Percentiles rank a stretch among this genome's conserved stretches.
Evolutionary conservation across 2,888 invertebrate species (phyloP).

Genomic region (Drosophila antonietae): DNA sequence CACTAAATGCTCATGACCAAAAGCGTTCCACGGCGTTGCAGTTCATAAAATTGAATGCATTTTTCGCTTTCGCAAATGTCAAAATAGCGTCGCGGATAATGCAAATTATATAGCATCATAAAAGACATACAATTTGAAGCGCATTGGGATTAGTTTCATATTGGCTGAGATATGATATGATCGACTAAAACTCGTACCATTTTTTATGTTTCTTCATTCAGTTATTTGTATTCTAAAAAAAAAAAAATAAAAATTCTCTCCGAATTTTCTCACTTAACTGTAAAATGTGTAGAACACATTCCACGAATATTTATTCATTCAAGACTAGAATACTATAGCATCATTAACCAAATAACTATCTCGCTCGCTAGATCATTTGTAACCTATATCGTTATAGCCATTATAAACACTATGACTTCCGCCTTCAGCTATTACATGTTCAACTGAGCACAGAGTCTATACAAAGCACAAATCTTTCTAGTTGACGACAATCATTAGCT

Average conservation of each 20-base stretch:
- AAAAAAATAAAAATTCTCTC: too few relatives aligned
- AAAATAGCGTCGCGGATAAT: slow-evolving; percentile 10
- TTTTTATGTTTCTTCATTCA: too few relatives aligned
- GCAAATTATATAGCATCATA: slow-evolving; percentile 18
- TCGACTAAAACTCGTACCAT: too few relatives aligned
- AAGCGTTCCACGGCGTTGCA: slow-evolving; percentile 15
- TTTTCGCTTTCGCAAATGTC: slow-evolving; percentile 40
- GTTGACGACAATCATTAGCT: slow-evolving; percentile 54
- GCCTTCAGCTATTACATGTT: slow-evolving; percentile 19
- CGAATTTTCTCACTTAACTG: background rate
- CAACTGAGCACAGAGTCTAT: slow-evolving; percentile 7
- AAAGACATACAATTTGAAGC: background rate
- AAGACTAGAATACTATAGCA: background rate
- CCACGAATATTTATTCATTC: background rate
- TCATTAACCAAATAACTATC: background rate
- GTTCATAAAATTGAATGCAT: slow-evolving; percentile 19
- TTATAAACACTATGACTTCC: slow-evolving; percentile 16
- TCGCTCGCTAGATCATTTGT: slow-evolving; percentile 3
- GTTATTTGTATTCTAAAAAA: background rate
- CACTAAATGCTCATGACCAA: slow-evolving; percentile 53
- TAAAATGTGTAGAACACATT: slow-evolving; percentile 3
- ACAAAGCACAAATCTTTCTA: slow-evolving; percentile 8
- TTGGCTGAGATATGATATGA: too few relatives aligned
- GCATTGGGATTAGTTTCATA: too few relatives aligned
- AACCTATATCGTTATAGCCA: slow-evolving; percentile 1